A percentile compares a stretch with the other conserved stretches of the same genome.
These are phyloP conservation scores for Thunnus maccoyii DNA, from an alignment of 2,113 vertebrate species.

Conservation along the genomic window DNA sequence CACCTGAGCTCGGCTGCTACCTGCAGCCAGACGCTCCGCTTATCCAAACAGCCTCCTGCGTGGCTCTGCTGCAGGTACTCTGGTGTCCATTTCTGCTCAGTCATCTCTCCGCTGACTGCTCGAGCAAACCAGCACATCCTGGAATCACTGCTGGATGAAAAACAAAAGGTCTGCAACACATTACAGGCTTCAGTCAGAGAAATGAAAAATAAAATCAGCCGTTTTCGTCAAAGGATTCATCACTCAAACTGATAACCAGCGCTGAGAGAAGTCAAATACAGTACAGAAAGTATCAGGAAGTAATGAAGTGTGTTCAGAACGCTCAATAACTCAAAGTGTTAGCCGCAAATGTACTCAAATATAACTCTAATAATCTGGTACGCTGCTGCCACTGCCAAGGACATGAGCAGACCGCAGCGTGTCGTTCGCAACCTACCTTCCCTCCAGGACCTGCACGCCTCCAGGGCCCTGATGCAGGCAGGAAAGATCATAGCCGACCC, in stretches of 20 bases:
- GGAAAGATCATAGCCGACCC: no score
- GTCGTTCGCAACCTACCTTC: no score
- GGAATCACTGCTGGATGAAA: constrained; percentile 5
- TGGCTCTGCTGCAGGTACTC: constrained; percentile 1
- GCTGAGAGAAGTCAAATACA: not conserved
- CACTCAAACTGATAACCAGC: not conserved
- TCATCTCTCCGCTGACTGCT: not conserved
- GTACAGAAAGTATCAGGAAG: not conserved
- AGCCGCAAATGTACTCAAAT: no score
- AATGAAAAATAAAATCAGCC: no score
- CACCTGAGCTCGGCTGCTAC: constrained; percentile 47
- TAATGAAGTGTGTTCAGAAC: no score
- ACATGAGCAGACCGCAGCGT: no score
- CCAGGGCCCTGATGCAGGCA: no score
- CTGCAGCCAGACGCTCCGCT: constrained; percentile 20
- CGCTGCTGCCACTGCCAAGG: no score
- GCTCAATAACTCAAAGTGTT: no score
- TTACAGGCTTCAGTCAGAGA: constrained; percentile 5
- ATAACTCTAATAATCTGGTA: no score
- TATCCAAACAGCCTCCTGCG: constrained; percentile 32
- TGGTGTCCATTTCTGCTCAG: constrained; percentile 43
- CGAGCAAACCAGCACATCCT: constrained; percentile 31
- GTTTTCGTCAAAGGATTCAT: not conserved
- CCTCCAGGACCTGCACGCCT: no score
- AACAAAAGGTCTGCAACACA: constrained; percentile 16